phyloP scores from a whole-genome alignment of 2,113 vertebrate genomes.

The Carassius gibelio region DNA sequence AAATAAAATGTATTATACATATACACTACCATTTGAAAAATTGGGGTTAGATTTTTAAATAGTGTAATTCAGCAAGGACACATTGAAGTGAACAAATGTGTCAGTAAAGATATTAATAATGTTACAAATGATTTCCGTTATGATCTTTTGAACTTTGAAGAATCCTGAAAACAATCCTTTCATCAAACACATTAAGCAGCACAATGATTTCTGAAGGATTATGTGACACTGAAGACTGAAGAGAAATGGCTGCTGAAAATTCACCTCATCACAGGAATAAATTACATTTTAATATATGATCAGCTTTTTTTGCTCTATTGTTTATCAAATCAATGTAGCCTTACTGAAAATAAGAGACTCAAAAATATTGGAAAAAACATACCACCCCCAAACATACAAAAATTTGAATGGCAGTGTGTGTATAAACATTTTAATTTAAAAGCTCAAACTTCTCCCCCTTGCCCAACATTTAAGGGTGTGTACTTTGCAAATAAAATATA shows the following conservation, averaged over 20 bases:
- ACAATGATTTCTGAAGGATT: not conserved
- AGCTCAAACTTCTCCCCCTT: not conserved
- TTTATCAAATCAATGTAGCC: not conserved
- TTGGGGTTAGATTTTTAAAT: not conserved
- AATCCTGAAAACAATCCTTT: not conserved
- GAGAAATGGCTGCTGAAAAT: not conserved
- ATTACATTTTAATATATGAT: not conserved
- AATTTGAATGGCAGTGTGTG: not conserved
- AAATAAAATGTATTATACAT: not conserved
- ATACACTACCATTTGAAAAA: not conserved
- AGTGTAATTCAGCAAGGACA: not conserved
- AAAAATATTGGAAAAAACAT: not conserved
- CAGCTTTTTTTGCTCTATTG: not conserved
- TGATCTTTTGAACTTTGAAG: too few relatives aligned
- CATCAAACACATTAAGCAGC: not conserved
- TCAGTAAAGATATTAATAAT: not conserved
- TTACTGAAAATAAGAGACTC: not conserved
- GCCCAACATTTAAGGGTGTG: not conserved
- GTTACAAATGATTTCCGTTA: not conserved
- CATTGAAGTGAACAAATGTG: not conserved
- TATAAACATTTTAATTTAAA: not conserved
- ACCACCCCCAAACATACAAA: too few relatives aligned
- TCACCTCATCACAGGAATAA: not conserved
- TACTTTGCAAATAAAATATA: slow-evolving; percentile 1
- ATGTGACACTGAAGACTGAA: not conserved